Evolutionary conservation across 2,888 invertebrate genomes (phyloP), one percentile per base, ranked within the genome.

Genomic region (Timema podura): DNA sequence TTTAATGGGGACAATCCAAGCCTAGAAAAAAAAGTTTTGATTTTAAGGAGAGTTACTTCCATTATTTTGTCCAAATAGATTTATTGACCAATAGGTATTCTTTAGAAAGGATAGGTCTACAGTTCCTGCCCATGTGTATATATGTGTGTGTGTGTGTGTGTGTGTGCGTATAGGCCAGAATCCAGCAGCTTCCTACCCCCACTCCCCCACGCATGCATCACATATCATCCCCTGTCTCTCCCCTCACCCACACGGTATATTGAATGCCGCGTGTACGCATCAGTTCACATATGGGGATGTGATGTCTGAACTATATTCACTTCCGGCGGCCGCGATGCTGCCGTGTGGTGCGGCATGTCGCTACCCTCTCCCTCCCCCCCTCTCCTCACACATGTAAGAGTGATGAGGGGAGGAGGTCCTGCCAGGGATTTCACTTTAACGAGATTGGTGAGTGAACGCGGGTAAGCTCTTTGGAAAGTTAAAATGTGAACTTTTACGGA

Each of bases 361-460:
- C 64, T 65, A 65, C 6, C 65, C 65, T 65, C 6, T 16, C 48
- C 10, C n/a, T 46, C 13, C 45, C 6, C 44, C 65, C 46, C 13
- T 46, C n/a, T 65, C 46, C 11, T 30, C 16, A 5, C 13, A 47
- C 16, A 16, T 44, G 66, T 30, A 30, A 30, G 30, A 30, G 30
- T 30, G 30, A 30, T 30, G 30, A 30, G 30, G 30, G 30, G 30
- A 30, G 30, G 30, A 30, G 30, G 30, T 30, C 30, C 30, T 30
- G 30, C 30, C 30, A 30, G 61, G 64, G 48, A 61, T 68, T 68
- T 68, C 64, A 68, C 68, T 68, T 68, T 68, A 68, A 68, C 68
- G 68, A 68, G 68, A 68, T 68, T 64, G 64, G 48, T 49, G 68
- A 3, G 30, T 45, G 61, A 15, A 61, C 61, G 61, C 51, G n/a